Base-by-base conservation (phyloP, 1,140 invertebrate species). In the Cotesia chilonis region DNA sequence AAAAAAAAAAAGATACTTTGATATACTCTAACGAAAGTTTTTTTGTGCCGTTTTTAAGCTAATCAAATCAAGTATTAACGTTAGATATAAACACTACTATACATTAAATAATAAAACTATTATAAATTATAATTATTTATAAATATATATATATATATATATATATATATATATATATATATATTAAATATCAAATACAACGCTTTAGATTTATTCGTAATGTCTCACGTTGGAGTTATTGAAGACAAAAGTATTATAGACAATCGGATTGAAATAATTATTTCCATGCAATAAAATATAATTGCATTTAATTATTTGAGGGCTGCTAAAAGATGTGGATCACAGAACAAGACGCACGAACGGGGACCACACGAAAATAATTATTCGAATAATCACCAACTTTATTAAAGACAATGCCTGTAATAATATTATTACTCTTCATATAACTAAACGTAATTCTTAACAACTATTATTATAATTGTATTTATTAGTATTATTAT, bases 291-390 rank as follows among this genome's bases (percentile, higher is more conserved):
- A 37, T 38, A 17, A 47, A 47, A 9, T 17, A 28, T 55, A 68
- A 66, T 14, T 47, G 9, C n/a, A 51, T 36, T 17, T 14, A 4
- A 28, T 17, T 54, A 52, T 66, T 51, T 17, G 7, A 66, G 37
- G 64, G 51, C 14, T 41, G 17, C 9, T n/a, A 6, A 55, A 28
- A 68, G 12, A 12, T 36, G 28, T 59, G 12, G 5, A 36, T 10
- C 14, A 36, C 4, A 4, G 57, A 59, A 68, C 41, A 52, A 12
- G 4, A 57, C 35, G 12, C 36, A 55, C 28, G 60, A 61, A 38
- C 14, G 67, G 70, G 70, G 70, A 72, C 70, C 70, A 72, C 63
- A 60, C 70, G 64, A 67, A 38, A 9, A 7, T 9, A 47, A 57
- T 47, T 51, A 55, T 67, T 72, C 54, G 54, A 72, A 72, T 67